A percentile compares a stretch with the other conserved stretches of the same genome.
Conservation (phyloP, 2,797 vertebrate genomes). For the Gallirallus australis region DNA sequence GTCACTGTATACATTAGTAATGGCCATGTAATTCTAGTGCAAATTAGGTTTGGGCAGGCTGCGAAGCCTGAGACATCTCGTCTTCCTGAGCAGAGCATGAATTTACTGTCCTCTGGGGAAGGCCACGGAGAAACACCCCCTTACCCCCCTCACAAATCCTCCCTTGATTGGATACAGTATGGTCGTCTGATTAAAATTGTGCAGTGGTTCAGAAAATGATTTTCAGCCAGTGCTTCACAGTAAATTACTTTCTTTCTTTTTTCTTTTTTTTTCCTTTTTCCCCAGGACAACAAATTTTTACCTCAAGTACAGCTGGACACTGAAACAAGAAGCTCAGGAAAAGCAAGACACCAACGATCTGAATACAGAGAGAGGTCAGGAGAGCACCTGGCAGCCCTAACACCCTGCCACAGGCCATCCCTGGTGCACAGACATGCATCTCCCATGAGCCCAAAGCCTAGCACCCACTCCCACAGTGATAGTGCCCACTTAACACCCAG, state of each 20-base stretch:
- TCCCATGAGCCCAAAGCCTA: background rate
- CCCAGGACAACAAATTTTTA: background rate
- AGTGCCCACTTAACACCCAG: background rate
- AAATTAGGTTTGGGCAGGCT: slow-evolving; percentile 73
- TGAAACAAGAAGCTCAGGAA: background rate
- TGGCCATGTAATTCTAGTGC: slow-evolving; percentile 71
- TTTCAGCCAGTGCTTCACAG: slow-evolving; percentile 56
- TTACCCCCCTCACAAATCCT: slow-evolving; percentile 22
- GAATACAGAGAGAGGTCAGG: background rate
- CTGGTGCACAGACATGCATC: fast-evolving
- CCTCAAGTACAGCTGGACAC: slow-evolving; percentile 25
- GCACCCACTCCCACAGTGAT: background rate
- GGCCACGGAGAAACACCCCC: background rate
- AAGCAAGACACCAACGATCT: background rate
- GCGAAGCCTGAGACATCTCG: slow-evolving; percentile 31
- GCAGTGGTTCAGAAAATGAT: slow-evolving; percentile 68
- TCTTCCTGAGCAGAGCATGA: slow-evolving; percentile 66
- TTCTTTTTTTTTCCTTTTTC: background rate
- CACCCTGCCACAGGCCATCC: background rate
- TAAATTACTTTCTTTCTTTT: slow-evolving; percentile 17
- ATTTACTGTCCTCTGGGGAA: slow-evolving; percentile 73
- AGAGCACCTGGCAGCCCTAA: background rate
- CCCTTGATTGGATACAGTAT: slow-evolving; percentile 64
- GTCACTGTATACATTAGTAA: slow-evolving; percentile 71
- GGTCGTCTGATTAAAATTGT: slow-evolving; percentile 68